Conservation (phyloP, 2,888 invertebrate species). For the Cosmopolites sordidus region DNA sequence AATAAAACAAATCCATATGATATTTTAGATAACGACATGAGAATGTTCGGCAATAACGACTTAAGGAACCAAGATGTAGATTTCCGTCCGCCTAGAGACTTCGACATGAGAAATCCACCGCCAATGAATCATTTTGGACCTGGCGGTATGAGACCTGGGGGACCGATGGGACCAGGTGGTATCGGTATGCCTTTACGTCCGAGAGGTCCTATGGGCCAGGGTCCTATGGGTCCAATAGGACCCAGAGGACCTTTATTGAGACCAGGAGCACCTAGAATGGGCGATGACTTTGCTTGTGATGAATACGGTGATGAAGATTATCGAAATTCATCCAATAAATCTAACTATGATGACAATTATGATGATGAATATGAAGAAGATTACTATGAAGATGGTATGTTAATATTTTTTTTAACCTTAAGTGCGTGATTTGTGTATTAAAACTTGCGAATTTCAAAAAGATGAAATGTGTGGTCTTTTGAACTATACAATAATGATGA, state of each 20-base stretch:
- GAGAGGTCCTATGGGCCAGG: not conserved
- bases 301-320: constrained; percentile 29
- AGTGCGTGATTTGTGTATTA: too few relatives aligned
- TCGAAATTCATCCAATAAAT: constrained; percentile 29
- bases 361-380: constrained; percentile 45
- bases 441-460: too few relatives aligned
- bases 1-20: not conserved
- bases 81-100: constrained; percentile 37
- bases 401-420: too few relatives aligned
- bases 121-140: constrained; percentile 19
- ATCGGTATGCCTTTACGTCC: not conserved
- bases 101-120: constrained; percentile 36
- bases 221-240: not conserved
- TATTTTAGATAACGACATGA: constrained; percentile 35
- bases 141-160: constrained; percentile 4
- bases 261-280: constrained; percentile 1
- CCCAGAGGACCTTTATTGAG: not conserved
- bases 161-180: constrained; percentile 3
- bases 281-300: constrained; percentile 10
- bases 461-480: too few relatives aligned
- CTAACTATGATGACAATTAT: constrained; percentile 21
- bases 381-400: constrained; percentile 43
- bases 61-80: constrained; percentile 32
- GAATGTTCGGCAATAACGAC: constrained; percentile 31
- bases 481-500: not conserved